Base-by-base conservation (phyloP, 2,113 vertebrate genomes). In the Eonycteris spelaea region DNA sequence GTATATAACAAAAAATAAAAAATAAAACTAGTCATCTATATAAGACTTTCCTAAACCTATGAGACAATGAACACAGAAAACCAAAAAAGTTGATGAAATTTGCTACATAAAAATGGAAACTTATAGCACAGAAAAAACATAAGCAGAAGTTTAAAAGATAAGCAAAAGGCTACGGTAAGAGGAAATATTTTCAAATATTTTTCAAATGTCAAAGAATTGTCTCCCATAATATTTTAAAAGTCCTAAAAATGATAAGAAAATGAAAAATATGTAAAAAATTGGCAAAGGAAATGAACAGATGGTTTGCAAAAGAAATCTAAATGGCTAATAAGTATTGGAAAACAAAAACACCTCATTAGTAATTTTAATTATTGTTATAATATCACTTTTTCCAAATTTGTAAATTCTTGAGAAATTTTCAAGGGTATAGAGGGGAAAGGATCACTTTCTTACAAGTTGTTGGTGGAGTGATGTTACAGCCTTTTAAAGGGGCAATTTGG, bases 231-330 rank as follows among this genome's bases (percentile, higher is more conserved):
- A 33, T 57, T 53, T 96, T 83, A 63, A 67, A 86, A 67, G 84
- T 94, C 28, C 51, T 85, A 88, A 79, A 94, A 80, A 19, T 21
- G 33, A 3, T 86, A 85, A 67, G 30, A 73, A 86, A 87, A 63
- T 79, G 48, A 63, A 51, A 84, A 83, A 70, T 7, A 74, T 91
- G 16, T 91, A 94, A 80, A 75, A 86, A 75, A 74, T 55, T 89
- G 38, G 7, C 43, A 53, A 93, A 79, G 35, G 10, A 43, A 21
- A 87, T 79, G 38, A 93, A 51, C 12, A 53, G 59, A 77, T 48
- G 28, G 26, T 40, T 89, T 86, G 91, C 55, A 88, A 91, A 92
- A 87, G 26, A 74, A 93, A 91, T 63, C 24, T 7, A 91, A 84
- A 57, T 43, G 13, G 12, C 7, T 71, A 90, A 10, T 57, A 89